These are phyloP conservation scores for Paracanthobrama guichenoti DNA, from an alignment of 2,113 vertebrate species.

Conservation along the genomic window DNA sequence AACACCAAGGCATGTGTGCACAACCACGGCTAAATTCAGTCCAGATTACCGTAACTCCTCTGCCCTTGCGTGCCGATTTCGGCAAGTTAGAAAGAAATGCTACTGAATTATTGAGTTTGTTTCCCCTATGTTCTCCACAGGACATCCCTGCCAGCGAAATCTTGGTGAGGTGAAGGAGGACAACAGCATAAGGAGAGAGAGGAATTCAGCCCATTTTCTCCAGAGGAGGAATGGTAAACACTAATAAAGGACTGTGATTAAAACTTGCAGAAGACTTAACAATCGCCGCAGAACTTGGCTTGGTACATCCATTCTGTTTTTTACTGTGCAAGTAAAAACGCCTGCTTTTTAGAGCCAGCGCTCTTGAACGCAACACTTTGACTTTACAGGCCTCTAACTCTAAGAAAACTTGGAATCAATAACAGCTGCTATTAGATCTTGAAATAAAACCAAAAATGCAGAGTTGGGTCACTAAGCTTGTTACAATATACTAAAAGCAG, in stretches of 20 bases:
- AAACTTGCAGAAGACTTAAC: slow-evolving; percentile 32
- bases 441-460: slow-evolving; percentile 21
- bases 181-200: slow-evolving; percentile 41
- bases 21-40: slow-evolving; percentile 13
- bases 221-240: neutral
- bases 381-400: slow-evolving; percentile 2
- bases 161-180: slow-evolving; percentile 21
- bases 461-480: neutral
- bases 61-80: slow-evolving; percentile 29
- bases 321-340: slow-evolving; percentile 1
- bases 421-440: slow-evolving; percentile 16
- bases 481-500: neutral
- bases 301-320: neutral
- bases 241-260: slow-evolving; percentile 7
- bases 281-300: slow-evolving; percentile 34
- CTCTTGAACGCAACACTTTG: neutral
- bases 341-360: slow-evolving; percentile 16
- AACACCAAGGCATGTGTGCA: slow-evolving; percentile 16
- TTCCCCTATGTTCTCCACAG: slow-evolving; percentile 58
- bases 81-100: slow-evolving; percentile 59
- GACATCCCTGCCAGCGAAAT: slow-evolving; percentile 58
- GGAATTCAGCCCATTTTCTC: neutral
- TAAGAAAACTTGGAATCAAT: neutral
- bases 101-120: slow-evolving; percentile 69
- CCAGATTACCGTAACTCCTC: slow-evolving; percentile 5